A percentile compares a stretch with the other conserved stretches of the same genome.
Conservation (phyloP, 2,888 invertebrate genomes). For the Chymomyza caudatula region DNA sequence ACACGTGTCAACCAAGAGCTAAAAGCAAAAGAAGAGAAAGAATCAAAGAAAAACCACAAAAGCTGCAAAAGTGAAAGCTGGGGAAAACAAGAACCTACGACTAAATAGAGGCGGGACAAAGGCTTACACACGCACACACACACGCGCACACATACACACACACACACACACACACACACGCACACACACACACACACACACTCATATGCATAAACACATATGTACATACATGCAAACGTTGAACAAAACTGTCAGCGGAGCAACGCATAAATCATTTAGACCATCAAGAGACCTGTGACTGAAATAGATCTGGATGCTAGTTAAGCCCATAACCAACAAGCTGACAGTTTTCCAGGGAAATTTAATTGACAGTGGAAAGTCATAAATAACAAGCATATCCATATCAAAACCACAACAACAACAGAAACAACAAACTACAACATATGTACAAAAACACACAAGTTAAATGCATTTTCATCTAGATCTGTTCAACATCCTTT, state of each 20-base stretch:
- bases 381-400: constrained; percentile 56
- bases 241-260: constrained; percentile 49
- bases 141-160: background rate
- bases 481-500: background rate
- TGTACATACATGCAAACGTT: background rate
- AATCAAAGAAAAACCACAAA: constrained; percentile 24
- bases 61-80: constrained; percentile 8
- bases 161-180: background rate
- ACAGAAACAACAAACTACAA: background rate
- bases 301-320: constrained; percentile 21
- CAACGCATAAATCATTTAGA: constrained; percentile 60
- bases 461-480: background rate
- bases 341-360: constrained; percentile 61
- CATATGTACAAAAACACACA: background rate
- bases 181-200: background rate
- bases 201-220: background rate
- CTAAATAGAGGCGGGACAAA: background rate
- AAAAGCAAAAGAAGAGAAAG: constrained; percentile 39
- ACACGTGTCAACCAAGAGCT: constrained; percentile 48
- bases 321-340: constrained; percentile 1
- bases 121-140: background rate
- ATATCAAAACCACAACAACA: constrained; percentile 6
- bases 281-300: constrained; percentile 9
- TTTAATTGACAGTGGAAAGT: constrained; percentile 69
- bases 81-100: background rate